phyloP scores from a whole-genome alignment of 1,140 invertebrate genomes.

The Diabrotica undecimpunctata region DNA sequence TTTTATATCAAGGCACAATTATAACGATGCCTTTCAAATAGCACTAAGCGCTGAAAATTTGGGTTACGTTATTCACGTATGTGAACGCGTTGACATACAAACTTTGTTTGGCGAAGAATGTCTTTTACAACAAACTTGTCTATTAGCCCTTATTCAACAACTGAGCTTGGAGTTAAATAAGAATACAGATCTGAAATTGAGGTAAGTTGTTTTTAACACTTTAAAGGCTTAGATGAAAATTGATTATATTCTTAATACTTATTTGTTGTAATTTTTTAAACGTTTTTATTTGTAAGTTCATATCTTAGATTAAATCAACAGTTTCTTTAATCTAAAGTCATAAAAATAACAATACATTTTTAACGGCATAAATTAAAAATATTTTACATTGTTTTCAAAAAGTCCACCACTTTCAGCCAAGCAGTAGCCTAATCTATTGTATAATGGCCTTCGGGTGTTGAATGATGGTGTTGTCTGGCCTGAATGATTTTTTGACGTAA shows the following conservation, averaged over 20 bases:
- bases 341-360: no score
- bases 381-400: no score
- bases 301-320: no score
- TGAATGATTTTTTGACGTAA: no score
- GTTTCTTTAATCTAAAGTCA: no score
- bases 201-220: constrained; percentile 54
- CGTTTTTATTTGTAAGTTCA: constrained; percentile 1
- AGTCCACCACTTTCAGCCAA: no score
- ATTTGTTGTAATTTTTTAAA: background rate
- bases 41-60: constrained; percentile 84
- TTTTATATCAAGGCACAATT: constrained; percentile 68
- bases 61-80: constrained; percentile 76
- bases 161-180: constrained; percentile 80
- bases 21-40: constrained; percentile 85
- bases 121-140: constrained; percentile 75
- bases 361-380: no score
- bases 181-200: constrained; percentile 84
- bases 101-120: constrained; percentile 71
- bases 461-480: no score
- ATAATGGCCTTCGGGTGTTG: no score
- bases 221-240: background rate
- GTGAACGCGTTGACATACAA: constrained; percentile 73
- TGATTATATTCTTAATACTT: background rate
- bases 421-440: no score
- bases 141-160: constrained; percentile 89